These are phyloP conservation scores for Aplysia californica DNA, from an alignment of 1,140 invertebrate genomes.

Conservation along the genomic window DNA sequence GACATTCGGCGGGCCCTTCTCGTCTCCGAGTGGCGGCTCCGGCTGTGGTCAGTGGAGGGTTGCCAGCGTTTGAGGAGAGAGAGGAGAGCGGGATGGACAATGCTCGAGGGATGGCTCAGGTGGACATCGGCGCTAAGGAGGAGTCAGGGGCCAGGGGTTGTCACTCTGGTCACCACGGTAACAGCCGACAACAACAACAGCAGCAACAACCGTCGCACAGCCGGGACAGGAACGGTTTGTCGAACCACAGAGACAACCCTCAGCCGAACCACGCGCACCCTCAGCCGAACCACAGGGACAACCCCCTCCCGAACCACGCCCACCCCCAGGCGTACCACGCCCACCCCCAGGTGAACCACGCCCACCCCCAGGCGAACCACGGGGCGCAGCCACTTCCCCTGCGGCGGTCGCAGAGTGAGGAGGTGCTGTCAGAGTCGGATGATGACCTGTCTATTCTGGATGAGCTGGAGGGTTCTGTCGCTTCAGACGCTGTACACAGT, in stretches of 20 bases:
- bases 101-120: too few species aligned
- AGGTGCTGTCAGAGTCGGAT: slow-evolving; percentile 11
- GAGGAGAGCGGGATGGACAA: too few species aligned
- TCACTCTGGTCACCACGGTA: background rate
- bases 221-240: too few species aligned
- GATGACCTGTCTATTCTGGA: slow-evolving; percentile 35
- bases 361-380: background rate
- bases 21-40: too few species aligned
- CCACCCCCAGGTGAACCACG: background rate
- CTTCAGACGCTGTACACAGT: background rate
- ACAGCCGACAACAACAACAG: background rate
- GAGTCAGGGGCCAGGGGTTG: background rate
- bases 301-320: background rate
- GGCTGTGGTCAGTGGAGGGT: too few species aligned
- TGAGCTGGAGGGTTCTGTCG: slow-evolving; percentile 17
- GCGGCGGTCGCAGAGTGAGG: slow-evolving; percentile 22
- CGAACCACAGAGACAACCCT: background rate
- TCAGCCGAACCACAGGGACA: background rate
- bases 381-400: background rate
- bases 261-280: background rate
- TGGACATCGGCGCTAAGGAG: too few species aligned
- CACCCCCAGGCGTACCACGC: too few species aligned
- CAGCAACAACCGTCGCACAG: background rate
- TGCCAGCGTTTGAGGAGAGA: too few species aligned
- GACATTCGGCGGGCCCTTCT: too few species aligned